phyloP scores from a whole-genome alignment of 2,888 invertebrate species.

The Tiliacea citrago region DNA sequence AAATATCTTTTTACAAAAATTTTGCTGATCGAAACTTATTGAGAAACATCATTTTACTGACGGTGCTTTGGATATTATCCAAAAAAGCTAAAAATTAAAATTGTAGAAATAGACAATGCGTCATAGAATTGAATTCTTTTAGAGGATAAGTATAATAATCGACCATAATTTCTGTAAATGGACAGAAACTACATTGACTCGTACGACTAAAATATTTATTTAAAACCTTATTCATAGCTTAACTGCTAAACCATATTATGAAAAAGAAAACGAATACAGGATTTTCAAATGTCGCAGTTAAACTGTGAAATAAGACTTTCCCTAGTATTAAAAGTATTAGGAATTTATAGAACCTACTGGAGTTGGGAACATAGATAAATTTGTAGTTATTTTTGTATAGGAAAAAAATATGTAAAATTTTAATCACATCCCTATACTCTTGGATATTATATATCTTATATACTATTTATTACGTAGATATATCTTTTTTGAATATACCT shows the following conservation, averaged over 20 bases:
- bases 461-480: conserved; percentile 55
- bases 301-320: conserved; percentile 61
- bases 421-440: conserved; percentile 43
- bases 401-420: conserved; percentile 39
- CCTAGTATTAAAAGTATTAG: conserved; percentile 58
- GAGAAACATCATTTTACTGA: conserved; percentile 60
- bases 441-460: conserved; percentile 45
- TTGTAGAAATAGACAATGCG: conserved; percentile 73
- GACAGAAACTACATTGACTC: conserved; percentile 6
- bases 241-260: conserved; percentile 53
- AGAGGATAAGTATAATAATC: conserved; percentile 34
- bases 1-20: conserved; percentile 2
- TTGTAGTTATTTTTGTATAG: conserved; percentile 77
- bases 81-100: conserved; percentile 50
- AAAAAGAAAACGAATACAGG: conserved; percentile 48
- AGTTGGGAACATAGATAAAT: conserved; percentile 77
- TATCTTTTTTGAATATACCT: conserved; percentile 54
- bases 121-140: conserved; percentile 74
- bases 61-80: conserved; percentile 65
- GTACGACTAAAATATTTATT: conserved; percentile 1
- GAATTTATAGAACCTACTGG: conserved; percentile 67
- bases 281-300: conserved; percentile 59
- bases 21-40: conserved; percentile 29
- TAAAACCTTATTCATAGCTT: conserved; percentile 59
- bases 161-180: conserved; percentile 18